These are phyloP conservation scores for Mythimna impura DNA, from an alignment of 2,888 invertebrate genomes.

Conservation along the genomic window DNA sequence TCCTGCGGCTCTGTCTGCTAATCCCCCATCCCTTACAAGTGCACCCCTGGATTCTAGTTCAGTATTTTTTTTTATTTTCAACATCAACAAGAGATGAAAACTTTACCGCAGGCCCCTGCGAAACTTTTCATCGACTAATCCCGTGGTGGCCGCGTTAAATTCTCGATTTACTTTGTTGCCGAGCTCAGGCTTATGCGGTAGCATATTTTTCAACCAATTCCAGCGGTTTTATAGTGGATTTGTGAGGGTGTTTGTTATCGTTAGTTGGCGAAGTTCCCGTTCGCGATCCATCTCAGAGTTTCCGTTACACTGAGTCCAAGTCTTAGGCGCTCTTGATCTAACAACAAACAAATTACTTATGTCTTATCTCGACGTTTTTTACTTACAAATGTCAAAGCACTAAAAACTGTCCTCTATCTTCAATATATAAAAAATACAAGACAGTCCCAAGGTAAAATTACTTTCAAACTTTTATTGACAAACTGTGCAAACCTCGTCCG, in stretches of 20 bases:
- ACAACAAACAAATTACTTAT: slow-evolving; percentile 62
- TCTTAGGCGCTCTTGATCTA: slow-evolving; percentile 25
- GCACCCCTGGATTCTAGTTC: slow-evolving; percentile 73
- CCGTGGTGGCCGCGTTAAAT: slow-evolving; percentile 84
- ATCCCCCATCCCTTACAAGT: slow-evolving; percentile 73
- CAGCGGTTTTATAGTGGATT: slow-evolving; percentile 82
- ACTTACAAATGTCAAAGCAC: slow-evolving; percentile 69
- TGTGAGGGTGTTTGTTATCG: slow-evolving; percentile 82
- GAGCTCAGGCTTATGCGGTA: slow-evolving; percentile 81
- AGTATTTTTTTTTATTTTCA: slow-evolving; percentile 77
- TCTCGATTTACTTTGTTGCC: slow-evolving; percentile 87
- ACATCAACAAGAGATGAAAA: slow-evolving; percentile 87
- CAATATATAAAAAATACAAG: slow-evolving; percentile 81
- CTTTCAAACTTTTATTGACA: slow-evolving; percentile 86
- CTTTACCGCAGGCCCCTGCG: slow-evolving; percentile 75
- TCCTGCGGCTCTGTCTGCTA: slow-evolving; percentile 70
- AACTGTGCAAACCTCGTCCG: slow-evolving; percentile 75
- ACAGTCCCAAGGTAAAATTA: slow-evolving; percentile 82
- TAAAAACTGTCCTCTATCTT: slow-evolving; percentile 72
- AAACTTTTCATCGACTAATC: slow-evolving; percentile 87
- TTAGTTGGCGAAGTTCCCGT: slow-evolving; percentile 76
- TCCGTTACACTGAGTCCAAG: slow-evolving; percentile 46
- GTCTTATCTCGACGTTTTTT: slow-evolving; percentile 52
- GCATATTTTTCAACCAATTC: slow-evolving; percentile 86
- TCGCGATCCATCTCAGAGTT: slow-evolving; percentile 50